Conservation (phyloP, 2,113 vertebrate species). For the Coturnix japonica region DNA sequence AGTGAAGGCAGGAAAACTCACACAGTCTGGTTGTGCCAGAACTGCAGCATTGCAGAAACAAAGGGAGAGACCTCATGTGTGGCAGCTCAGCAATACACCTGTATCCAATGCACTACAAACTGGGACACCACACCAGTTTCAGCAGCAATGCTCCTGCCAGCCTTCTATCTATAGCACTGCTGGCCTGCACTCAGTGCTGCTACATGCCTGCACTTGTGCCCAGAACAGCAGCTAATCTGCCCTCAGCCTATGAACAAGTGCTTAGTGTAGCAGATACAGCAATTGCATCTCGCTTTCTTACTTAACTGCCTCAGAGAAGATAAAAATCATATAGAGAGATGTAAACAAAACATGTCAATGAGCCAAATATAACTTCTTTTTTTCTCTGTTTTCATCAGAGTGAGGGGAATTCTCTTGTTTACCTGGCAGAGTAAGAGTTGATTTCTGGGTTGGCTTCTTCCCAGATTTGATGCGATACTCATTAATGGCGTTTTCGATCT, state of each 20-base stretch:
- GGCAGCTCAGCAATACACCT: not conserved
- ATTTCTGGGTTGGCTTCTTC: constrained; percentile 88
- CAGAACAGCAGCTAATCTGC: not conserved
- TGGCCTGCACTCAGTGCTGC: not conserved
- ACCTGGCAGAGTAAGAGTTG: constrained; percentile 86
- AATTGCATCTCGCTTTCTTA: not conserved
- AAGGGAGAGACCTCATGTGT: not conserved
- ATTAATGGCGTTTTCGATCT: constrained; percentile 91
- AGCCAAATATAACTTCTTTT: not conserved
- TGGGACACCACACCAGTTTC: not conserved
- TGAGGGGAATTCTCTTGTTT: not conserved
- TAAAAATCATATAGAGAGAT: not conserved
- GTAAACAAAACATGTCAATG: not conserved
- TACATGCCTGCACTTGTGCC: not conserved
- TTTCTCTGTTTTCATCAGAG: not conserved
- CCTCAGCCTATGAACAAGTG: not conserved
- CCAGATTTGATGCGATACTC: constrained; percentile 87
- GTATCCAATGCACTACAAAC: not conserved
- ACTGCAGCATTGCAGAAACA: accelerated
- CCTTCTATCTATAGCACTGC: not conserved
- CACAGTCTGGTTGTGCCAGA: accelerated
- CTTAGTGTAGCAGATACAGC: not conserved
- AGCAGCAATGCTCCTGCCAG: not conserved
- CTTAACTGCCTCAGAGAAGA: constrained; percentile 7
- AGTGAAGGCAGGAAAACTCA: not conserved